phyloP scores from a whole-genome alignment of 2,888 invertebrate species.

The Ethmia dodecea region DNA sequence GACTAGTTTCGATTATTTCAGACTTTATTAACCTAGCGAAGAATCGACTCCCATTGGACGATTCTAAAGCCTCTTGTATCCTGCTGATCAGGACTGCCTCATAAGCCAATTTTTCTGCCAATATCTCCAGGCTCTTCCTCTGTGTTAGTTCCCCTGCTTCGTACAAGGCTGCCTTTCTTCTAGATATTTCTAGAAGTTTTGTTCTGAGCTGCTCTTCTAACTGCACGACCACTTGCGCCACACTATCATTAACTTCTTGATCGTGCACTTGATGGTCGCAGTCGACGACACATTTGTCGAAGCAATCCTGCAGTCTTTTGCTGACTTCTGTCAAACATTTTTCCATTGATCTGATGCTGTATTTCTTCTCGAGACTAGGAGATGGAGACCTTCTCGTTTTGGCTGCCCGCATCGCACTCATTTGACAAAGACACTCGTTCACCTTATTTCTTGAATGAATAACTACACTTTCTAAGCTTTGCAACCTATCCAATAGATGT shows the following conservation, averaged over 20 bases:
- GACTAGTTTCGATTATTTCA: constrained; percentile 86
- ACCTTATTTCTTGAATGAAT: constrained; percentile 82
- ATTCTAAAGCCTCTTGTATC: constrained; percentile 81
- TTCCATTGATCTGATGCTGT: constrained; percentile 80
- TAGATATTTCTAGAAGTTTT: constrained; percentile 83
- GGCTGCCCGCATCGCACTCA: constrained; percentile 79
- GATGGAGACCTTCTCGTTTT: constrained; percentile 81
- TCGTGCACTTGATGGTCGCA: constrained; percentile 47
- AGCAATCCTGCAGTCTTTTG: constrained; percentile 78
- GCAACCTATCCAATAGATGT: constrained; percentile 77
- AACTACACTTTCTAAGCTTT: constrained; percentile 79
- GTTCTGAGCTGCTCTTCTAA: constrained; percentile 82
- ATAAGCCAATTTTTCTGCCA: constrained; percentile 89
- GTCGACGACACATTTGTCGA: constrained; percentile 77
- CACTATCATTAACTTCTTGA: constrained; percentile 63
- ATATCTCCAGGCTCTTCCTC: constrained; percentile 81
- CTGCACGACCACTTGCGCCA: constrained; percentile 78
- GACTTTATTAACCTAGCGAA: constrained; percentile 80
- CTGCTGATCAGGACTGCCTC: constrained; percentile 85
- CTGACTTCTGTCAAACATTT: constrained; percentile 80
- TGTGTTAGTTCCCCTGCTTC: constrained; percentile 83
- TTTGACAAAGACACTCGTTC: constrained; percentile 81
- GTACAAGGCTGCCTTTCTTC: constrained; percentile 80
- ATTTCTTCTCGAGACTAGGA: constrained; percentile 81
- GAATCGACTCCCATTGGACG: constrained; percentile 74